Evolutionary conservation across 2,113 vertebrate genomes (phyloP).

Genomic region (Triplophysa dalaica): DNA sequence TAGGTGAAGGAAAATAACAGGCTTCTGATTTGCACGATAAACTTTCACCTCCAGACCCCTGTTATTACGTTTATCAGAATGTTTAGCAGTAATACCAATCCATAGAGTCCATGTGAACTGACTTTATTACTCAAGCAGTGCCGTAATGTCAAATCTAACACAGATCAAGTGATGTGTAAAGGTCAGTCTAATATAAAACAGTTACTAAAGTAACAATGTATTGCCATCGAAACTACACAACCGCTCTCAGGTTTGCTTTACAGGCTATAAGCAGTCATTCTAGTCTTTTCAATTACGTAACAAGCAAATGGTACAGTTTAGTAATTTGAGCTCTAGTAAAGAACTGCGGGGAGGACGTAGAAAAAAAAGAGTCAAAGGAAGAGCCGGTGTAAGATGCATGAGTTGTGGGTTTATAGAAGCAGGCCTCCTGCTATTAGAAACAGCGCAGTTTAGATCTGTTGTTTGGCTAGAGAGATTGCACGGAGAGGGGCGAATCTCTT

Average conservation of each 20-base stretch:
- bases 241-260: background rate
- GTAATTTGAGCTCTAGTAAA: slow-evolving; percentile 16
- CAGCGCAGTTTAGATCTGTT: slow-evolving; percentile 64
- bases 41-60: slow-evolving; percentile 65
- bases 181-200: no score
- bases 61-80: slow-evolving; percentile 33
- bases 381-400: slow-evolving; percentile 20
- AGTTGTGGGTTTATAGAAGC: slow-evolving; percentile 35
- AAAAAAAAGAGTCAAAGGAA: background rate
- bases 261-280: background rate
- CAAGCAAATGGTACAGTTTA: slow-evolving; percentile 1
- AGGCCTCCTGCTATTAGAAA: slow-evolving; percentile 56
- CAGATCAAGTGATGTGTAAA: background rate
- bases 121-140: background rate
- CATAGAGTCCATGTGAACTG: slow-evolving; percentile 23
- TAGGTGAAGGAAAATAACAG: slow-evolving; percentile 66
- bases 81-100: slow-evolving; percentile 43
- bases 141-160: slow-evolving; percentile 7
- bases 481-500: slow-evolving; percentile 58
- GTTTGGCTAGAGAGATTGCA: slow-evolving; percentile 26
- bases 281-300: background rate
- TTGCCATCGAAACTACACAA: background rate
- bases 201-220: no score
- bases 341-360: slow-evolving; percentile 13
- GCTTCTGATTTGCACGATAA: slow-evolving; percentile 73